A percentile compares a stretch with the other conserved stretches of the same genome.
Conservation (phyloP, 2,797 vertebrate genomes). For the Myiothlypis coronata region DNA sequence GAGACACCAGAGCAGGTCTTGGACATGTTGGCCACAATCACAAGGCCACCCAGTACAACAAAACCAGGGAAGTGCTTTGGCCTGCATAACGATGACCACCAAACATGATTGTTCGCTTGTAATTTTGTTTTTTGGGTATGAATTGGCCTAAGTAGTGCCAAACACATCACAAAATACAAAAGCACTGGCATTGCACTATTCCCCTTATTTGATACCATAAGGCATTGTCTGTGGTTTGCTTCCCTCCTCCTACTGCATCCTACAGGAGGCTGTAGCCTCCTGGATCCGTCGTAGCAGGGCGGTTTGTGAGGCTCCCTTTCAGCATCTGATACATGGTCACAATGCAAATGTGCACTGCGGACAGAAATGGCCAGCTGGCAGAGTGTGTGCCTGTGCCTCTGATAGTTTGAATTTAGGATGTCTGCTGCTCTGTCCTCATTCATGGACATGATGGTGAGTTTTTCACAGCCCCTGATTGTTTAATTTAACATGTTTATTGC, state of each 20-base stretch:
- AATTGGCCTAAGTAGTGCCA: background rate
- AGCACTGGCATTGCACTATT: background rate
- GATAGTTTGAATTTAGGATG: slow-evolving; percentile 6
- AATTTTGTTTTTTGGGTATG: background rate
- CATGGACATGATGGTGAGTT: background rate
- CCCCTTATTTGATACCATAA: background rate
- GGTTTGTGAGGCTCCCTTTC: background rate
- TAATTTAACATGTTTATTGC: background rate
- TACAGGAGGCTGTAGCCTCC: background rate
- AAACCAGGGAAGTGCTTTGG: background rate
- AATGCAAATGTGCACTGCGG: background rate
- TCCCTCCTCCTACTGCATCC: background rate
- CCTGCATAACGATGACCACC: background rate
- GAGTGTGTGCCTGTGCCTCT: background rate
- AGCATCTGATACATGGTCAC: background rate
- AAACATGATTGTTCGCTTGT: rapidly evolving
- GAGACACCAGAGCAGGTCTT: background rate
- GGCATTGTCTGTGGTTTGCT: background rate
- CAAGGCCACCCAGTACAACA: background rate
- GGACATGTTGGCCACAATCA: background rate
- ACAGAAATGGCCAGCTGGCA: slow-evolving; percentile 27
- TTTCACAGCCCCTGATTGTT: slow-evolving; percentile 1
- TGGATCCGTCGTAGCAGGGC: rapidly evolving
- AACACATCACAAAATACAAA: background rate
- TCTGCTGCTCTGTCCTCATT: background rate